Base-by-base conservation (phyloP, 2,113 vertebrate genomes). In the Pandion haliaetus region DNA sequence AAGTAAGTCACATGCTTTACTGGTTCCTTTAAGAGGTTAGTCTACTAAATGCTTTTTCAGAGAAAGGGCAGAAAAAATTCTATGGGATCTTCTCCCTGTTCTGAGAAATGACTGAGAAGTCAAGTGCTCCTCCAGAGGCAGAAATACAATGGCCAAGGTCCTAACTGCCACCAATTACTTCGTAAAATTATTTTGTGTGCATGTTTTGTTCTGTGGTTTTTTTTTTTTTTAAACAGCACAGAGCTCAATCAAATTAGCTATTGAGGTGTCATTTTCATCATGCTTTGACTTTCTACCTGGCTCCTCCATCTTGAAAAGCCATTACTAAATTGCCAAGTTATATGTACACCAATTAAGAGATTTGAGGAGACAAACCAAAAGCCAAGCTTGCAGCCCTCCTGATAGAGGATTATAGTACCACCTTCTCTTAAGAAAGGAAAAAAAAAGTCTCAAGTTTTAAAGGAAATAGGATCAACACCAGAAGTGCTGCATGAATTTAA, bases 31-130 rank as follows among this genome's bases (percentile, higher is more conserved):
- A 31, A 23, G 34, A 71, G 14, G 16, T 45, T 40, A 49, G 13
- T 7, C 38, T 9, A 58, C 16, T 31, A 11, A 78, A 74, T 12
- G 36, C 19, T 45, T 58, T 49, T 71, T 29, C 62, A 71, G 28
- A 71, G 31, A 58, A 85, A 24, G 28, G 12, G 3, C 2, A 34
- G 62, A 88, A 67, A 54, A 32, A 54, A 32, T 10, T 31, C 31
- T 36, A 34, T 21, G 11, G 3, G 29, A 32, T n/a, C 57, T 34
- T 62, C 44, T 78, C 40, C 47, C 13, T 54, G 38, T n/a, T 14
- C 15, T 0, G 5, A 61, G 31, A 71, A 89, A 24, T 0, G 2
- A 5, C 72, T 29, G 16, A 5, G 6, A 36, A 57, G 36, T 23
- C 4, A 1, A 67, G 59, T 32, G 29, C 25, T 73, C 24, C 57